Conservation (phyloP, 2,888 invertebrate species). For the Brenthis daphne region DNA sequence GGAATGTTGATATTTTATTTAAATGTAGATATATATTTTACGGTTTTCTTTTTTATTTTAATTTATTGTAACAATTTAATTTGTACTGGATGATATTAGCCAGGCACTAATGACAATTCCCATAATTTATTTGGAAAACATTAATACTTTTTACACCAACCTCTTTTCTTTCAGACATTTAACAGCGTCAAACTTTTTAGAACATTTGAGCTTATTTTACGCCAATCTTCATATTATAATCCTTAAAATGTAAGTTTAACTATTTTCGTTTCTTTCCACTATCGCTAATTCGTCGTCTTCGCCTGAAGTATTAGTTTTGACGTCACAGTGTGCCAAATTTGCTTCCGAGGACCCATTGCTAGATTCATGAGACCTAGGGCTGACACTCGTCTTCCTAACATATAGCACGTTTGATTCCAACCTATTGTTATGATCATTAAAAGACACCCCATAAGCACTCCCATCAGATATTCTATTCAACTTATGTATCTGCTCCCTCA, state of each 20-base stretch:
- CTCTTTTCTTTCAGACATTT: constrained; percentile 9
- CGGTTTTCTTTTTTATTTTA: background rate
- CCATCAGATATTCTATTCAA: constrained; percentile 74
- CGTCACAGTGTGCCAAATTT: constrained; percentile 64
- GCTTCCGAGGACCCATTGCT: constrained; percentile 74
- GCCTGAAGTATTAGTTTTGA: constrained; percentile 71
- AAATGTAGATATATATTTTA: background rate
- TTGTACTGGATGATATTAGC: constrained; percentile 33
- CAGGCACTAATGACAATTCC: constrained; percentile 15
- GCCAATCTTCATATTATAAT: constrained; percentile 3
- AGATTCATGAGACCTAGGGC: constrained; percentile 72
- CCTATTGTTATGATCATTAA: constrained; percentile 50
- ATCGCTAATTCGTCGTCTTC: constrained; percentile 76
- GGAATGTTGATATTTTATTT: constrained; percentile 10
- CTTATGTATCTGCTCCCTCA: constrained; percentile 75
- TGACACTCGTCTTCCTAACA: constrained; percentile 67
- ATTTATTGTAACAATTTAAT: constrained; percentile 14
- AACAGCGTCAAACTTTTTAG: constrained; percentile 19
- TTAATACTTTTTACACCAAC: constrained; percentile 5
- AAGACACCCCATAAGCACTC: constrained; percentile 57
- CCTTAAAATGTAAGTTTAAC: constrained; percentile 35
- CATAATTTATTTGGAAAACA: background rate
- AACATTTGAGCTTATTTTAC: constrained; percentile 6
- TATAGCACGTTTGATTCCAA: constrained; percentile 70
- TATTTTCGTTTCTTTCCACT: constrained; percentile 60